Evolutionary conservation across 1,140 invertebrate species (phyloP), one percentile per base, ranked within the genome.

Genomic region (Neotoxoptera formosana): DNA sequence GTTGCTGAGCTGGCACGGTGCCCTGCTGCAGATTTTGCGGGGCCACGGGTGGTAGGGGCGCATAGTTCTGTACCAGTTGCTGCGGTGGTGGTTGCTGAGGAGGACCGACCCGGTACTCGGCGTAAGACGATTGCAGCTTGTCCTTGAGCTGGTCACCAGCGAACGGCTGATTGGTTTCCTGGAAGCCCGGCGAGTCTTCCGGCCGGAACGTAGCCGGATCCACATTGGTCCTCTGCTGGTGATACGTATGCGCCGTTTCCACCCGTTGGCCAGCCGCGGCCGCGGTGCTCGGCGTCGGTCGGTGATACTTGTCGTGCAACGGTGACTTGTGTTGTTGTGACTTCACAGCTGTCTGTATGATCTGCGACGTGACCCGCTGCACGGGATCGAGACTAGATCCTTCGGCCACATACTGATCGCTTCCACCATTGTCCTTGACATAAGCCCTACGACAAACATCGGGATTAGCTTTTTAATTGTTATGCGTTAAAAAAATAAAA

Each of bases 131-230:
- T 7, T 93, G 81, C 23, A 93, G 14, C 41, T 86, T 93, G 48
- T 93, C 91, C 34, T 93, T 93, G 25, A 93, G 91, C 21, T 93
- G 91, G 48, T 93, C 91, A 7, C 91, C 81, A 34, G 56, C 91
- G 25, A 93, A 93, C 11, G 91, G 91, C 34, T 93, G 91, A 45
- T 93, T n/a, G 81, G 91, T 93, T 53, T 93, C 91, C 23, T 84
- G 91, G 11, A 45, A 93, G 21, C 81, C 91, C 17, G 76, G 47
- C 20, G 91, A 93, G 23, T 93, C 91, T n/a, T 56, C 91, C 34
- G 91, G 91, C 25, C 91, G 91, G 23, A 93, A 93, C 9, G 81
- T 7, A 7, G 81, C 47, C 34, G 91, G 91, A 14, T 93, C 91
- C n/a, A 93, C 0, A 25, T 93, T 93, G 34, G 91, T 93, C 23